These are phyloP conservation scores for Phataginus tricuspis DNA, from an alignment of 2,797 vertebrate genomes.

Conservation along the genomic window DNA sequence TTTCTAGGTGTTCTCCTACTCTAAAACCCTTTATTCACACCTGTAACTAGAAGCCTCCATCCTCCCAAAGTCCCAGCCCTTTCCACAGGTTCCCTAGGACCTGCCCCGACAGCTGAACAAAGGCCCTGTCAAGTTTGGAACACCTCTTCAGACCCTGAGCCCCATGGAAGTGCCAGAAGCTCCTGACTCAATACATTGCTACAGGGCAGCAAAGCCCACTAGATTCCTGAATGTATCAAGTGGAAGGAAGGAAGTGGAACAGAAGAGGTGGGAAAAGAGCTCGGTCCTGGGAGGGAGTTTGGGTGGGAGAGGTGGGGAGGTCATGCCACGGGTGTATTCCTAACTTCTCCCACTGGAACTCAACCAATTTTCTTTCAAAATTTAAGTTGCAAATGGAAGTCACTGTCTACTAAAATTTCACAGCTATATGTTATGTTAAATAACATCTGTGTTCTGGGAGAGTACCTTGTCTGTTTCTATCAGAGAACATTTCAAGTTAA, in stretches of 20 bases:
- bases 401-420: neutral
- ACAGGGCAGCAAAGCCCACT: neutral
- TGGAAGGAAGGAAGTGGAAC: neutral
- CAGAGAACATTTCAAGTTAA: neutral
- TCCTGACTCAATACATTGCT: neutral
- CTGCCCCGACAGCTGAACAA: neutral
- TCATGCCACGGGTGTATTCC: neutral
- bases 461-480: neutral
- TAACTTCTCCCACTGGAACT: neutral
- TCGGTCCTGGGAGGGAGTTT: neutral
- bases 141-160: neutral
- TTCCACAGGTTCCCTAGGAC: neutral
- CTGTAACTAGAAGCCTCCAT: neutral
- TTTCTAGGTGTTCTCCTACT: neutral
- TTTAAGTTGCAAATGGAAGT: neutral
- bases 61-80: neutral
- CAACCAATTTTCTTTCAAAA: neutral
- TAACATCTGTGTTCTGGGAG: neutral
- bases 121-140: neutral
- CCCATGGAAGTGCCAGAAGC: too few relatives aligned
- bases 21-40: neutral
- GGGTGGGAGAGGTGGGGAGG: neutral
- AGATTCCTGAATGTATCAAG: neutral
- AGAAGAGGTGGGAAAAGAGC: neutral
- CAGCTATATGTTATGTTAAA: neutral